phyloP scores from a whole-genome alignment of 1,140 invertebrate genomes.

The Trichonephila clavipes region DNA sequence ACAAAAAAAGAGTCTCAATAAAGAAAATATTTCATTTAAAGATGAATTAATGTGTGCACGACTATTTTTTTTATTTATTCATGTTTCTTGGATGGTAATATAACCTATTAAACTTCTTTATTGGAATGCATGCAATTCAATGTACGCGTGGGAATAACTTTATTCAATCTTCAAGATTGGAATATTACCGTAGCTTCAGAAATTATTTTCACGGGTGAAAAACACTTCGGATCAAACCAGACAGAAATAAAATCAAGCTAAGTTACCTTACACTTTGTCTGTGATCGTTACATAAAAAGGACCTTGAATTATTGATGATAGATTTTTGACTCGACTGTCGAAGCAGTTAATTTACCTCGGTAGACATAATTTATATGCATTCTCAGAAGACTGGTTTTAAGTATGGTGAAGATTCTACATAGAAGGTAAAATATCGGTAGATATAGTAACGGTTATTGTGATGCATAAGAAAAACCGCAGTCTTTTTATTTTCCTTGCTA shows the following conservation, averaged over 20 bases:
- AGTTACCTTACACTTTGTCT: neutral
- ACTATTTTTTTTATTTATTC: too few species aligned
- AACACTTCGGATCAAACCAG: neutral
- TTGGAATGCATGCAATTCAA: too few species aligned
- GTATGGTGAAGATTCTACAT: neutral
- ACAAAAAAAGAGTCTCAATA: too few species aligned
- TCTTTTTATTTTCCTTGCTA: too few species aligned
- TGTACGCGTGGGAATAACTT: too few species aligned
- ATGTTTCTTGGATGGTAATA: too few species aligned
- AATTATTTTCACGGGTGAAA: neutral
- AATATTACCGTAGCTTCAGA: neutral
- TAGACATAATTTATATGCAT: neutral
- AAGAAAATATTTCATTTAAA: too few species aligned
- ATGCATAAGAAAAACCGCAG: too few species aligned
- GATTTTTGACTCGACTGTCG: neutral
- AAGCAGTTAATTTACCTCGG: neutral
- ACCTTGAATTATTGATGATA: neutral
- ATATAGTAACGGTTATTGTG: too few species aligned
- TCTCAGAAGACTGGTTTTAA: neutral
- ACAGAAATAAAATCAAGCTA: neutral
- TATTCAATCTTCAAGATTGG: neutral
- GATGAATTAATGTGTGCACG: too few species aligned
- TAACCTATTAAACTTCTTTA: too few species aligned
- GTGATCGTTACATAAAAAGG: neutral
- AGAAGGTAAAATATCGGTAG: too few species aligned